Base-by-base conservation (phyloP, 2,888 invertebrate genomes). In the Eumerus sabulonum region DNA sequence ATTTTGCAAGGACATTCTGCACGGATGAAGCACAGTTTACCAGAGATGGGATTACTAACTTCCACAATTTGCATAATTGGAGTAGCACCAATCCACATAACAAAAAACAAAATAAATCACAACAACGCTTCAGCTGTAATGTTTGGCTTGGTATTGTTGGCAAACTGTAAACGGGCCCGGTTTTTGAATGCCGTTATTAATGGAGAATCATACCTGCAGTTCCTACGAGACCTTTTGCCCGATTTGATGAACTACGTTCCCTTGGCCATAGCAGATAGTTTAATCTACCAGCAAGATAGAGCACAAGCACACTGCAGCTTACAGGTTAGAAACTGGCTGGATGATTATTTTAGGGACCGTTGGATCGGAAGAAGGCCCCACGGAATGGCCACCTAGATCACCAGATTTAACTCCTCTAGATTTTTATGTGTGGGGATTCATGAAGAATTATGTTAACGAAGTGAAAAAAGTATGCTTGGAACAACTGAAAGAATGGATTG, bases 81-180 rank as follows among this genome's bases (percentile, higher is more conserved):
- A 40, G 11, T n/a, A 40, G 40, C 40, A 40, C 40, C 40, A 40
- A 40, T 40, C 40, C 40, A 40, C 40, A 40, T 3, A 40, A 40
- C 27, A 27, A 27, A 7, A 40, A 40, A 40, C 11, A 40, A 40
- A 40, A 40, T 40, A n/a, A n/a, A 40, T 40, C 40, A n/a, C 40
- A 40, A 40, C 40, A 40, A 3, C 40, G 40, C 40, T 40, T 40
- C 9, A 40, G 40, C 40, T 40, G 40, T 40, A 40, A 40, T 40
- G 40, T 40, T 40, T 40, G 40, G 40, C 40, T 40, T 40, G 40
- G 40, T 40, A 40, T 40, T 40, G 40, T 40, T 40, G 40, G 40
- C 40, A 40, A 40, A 40, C 40, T n/a, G 40, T 40, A n/a, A 40
- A 5, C 40, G 40, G 40, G n/a, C 40, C 40, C 40, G 40, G n/a